These are phyloP conservation scores for Cacajao melanocephalus DNA, from an alignment of 2,797 vertebrate genomes.

Conservation along the genomic window DNA sequence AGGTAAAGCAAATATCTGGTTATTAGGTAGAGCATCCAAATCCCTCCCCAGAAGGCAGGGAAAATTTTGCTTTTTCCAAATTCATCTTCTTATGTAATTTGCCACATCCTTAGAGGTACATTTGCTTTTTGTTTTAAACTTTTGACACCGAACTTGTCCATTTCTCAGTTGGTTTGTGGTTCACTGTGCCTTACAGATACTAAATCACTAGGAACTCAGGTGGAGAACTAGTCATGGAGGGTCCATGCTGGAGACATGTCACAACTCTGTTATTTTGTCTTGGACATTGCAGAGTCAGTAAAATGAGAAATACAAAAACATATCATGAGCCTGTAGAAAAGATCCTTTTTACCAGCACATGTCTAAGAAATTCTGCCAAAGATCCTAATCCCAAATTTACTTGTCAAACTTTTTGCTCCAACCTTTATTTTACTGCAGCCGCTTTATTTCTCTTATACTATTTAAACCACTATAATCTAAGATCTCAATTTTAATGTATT, in stretches of 20 bases:
- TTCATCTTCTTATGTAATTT: neutral
- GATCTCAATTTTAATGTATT: neutral
- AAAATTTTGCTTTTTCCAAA: neutral
- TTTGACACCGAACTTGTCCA: neutral
- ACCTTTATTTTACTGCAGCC: neutral
- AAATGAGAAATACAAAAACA: neutral
- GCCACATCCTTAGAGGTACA: neutral
- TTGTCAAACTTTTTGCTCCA: neutral
- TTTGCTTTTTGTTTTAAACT: neutral
- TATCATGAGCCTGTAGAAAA: neutral
- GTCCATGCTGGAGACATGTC: neutral
- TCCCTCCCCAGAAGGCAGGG: neutral
- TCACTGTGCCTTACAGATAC: neutral
- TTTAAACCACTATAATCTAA: neutral
- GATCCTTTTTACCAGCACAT: neutral
- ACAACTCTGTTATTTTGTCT: neutral
- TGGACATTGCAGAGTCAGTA: neutral
- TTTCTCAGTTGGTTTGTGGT: neutral
- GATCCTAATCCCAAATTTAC: neutral
- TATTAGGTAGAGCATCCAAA: neutral
- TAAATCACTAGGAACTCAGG: neutral
- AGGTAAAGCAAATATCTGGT: neutral
- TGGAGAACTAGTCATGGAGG: neutral
- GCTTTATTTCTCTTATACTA: neutral
- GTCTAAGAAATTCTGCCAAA: neutral